Evolutionary conservation across 2,888 invertebrate genomes (phyloP), one percentile per base, ranked within the genome.

Genomic region (Macrosoma leucophasiata): DNA sequence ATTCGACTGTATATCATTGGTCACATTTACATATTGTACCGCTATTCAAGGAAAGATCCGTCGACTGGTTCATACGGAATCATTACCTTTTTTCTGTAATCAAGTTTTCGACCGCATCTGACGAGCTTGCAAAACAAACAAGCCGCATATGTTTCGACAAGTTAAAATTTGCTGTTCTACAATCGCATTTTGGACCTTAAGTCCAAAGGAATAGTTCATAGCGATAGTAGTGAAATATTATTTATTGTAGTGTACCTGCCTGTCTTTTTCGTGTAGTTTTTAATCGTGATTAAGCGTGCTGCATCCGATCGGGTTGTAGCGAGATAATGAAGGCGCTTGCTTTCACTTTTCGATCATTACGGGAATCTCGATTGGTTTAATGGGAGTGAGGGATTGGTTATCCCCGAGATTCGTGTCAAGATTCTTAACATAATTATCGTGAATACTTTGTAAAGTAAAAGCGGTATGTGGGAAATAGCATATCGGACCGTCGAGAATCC

Each of bases 301-400:
- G 61, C 74, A 76, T 62, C 73, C 61, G 66, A 73, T 71, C 64
- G 62, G 54, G 63, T 54, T 55, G 47, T 53, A n/a, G 49, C 50
- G 56, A 57, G 70, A 74, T 76, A 78, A 76, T 74, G 67, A 68
- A 58, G 58, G 58, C 49, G 46, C 50, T 48, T 52, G 64, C 75
- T 79, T 81, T 81, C 76, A 73, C 75, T 79, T 73, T 70, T 67
- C 57, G 63, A 69, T 72, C 71, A 76, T 78, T 78, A 54, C 46
- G 36, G 46, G 46, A 46, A 51, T 52, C 50, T 47, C 51, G 46
- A 54, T 48, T 48, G 45, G 33, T 48, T 50, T 52, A 54, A 48
- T 46, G 50, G 43, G 33, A 45, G 42, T 40, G 48, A 46, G 43
- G 50, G 42, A 46, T 48, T 48, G 51, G 47, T 51, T 46, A 47